A percentile compares a stretch with the other conserved stretches of the same genome.
phyloP scores from a whole-genome alignment of 92 coral and sea anemone species.

The Virgularia gustaviana region DNA sequence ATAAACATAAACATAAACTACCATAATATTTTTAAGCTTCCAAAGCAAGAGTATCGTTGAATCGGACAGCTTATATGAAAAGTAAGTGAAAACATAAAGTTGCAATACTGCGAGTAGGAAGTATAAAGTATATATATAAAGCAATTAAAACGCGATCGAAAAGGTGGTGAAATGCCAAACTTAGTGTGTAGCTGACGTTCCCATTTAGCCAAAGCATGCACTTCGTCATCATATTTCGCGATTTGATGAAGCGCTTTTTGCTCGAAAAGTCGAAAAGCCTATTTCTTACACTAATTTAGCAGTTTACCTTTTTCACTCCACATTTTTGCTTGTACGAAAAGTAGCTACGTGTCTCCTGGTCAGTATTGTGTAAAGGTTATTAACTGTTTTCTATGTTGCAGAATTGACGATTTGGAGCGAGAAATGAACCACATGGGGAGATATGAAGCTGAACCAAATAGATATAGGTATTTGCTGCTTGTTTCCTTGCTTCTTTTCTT shows the following conservation, averaged over 20 bases:
- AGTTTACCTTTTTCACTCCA: not conserved
- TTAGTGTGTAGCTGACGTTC: too few relatives aligned
- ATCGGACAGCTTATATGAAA: slow-evolving; percentile 28
- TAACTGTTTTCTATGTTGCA: not conserved
- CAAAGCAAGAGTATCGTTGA: slow-evolving; percentile 19
- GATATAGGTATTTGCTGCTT: slow-evolving; percentile 1
- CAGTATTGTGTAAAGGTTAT: not conserved
- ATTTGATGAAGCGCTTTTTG: too few relatives aligned
- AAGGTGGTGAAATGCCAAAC: too few relatives aligned
- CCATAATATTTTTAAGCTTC: slow-evolving; percentile 6
- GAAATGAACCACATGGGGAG: not conserved
- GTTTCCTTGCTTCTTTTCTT: not conserved
- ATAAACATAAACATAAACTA: too few relatives aligned
- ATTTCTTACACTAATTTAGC: not conserved
- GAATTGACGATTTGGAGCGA: slow-evolving; percentile 11
- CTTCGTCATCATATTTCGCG: too few relatives aligned
- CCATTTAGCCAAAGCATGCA: too few relatives aligned
- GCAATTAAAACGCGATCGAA: too few relatives aligned
- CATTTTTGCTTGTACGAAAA: not conserved
- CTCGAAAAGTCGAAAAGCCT: too few relatives aligned
- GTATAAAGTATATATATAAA: not conserved
- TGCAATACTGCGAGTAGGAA: not conserved
- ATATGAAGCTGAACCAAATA: slow-evolving; percentile 24
- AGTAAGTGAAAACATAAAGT: not conserved
- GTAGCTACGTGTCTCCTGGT: not conserved